Conservation (phyloP, 2,797 vertebrate genomes). For the Brachymystax lenok region DNA sequence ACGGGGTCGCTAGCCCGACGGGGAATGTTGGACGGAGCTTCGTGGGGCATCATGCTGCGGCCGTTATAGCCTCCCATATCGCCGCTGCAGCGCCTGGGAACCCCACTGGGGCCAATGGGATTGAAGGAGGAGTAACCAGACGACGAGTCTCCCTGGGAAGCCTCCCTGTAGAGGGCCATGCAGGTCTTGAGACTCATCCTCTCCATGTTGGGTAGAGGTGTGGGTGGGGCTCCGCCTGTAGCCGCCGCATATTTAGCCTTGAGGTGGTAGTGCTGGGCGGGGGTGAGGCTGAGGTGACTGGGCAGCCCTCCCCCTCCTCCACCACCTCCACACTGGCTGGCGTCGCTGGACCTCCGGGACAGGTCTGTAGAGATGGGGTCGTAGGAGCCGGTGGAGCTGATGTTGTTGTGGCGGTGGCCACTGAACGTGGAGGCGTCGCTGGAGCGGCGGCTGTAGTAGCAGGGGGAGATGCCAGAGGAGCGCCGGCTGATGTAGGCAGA, state of each 20-base stretch:
- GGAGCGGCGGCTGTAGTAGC: conserved; percentile 89
- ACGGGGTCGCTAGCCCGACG: conserved; percentile 89
- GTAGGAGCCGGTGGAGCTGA: conserved; percentile 88
- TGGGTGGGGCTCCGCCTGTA: conserved; percentile 87
- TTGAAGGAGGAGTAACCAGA: conserved; percentile 17
- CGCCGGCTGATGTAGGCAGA: conserved; percentile 87
- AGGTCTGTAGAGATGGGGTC: conserved; percentile 93
- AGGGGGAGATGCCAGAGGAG: conserved; percentile 90
- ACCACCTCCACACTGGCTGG: conserved; percentile 83
- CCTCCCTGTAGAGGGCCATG: conserved; percentile 70
- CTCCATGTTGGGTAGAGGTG: conserved; percentile 86
- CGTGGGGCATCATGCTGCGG: conserved; percentile 77
- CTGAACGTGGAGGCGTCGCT: conserved; percentile 82
- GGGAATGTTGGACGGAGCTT: conserved; percentile 64
- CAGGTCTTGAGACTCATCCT: conserved; percentile 76
- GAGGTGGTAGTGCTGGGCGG: conserved; percentile 88
- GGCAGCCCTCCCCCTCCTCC: conserved; percentile 62
- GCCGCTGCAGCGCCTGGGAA: conserved; percentile 77
- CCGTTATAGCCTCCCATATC: conserved; percentile 57
- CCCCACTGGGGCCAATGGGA: conserved; percentile 52
- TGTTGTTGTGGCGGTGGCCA: conserved; percentile 71
- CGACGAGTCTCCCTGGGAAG: conserved; percentile 54
- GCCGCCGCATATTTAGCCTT: conserved; percentile 88
- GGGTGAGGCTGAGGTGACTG: conserved; percentile 82
- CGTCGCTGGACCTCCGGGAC: conserved; percentile 89